phyloP scores from a whole-genome alignment of 2,113 vertebrate species.

The Mesoclemmys tuberculata region DNA sequence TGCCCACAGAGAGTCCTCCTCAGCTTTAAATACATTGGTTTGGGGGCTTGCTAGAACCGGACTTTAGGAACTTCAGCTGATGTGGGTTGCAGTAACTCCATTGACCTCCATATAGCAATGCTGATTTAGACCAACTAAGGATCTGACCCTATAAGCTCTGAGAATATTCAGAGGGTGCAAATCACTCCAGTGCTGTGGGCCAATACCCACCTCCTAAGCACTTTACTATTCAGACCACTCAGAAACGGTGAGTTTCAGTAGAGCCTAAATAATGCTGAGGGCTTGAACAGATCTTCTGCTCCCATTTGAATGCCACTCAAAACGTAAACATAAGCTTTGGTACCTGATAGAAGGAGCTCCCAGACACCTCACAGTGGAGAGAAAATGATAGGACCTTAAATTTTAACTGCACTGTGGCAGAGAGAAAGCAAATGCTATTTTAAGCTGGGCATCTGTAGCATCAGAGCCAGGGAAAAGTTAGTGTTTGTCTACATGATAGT shows the following conservation, averaged over 20 bases:
- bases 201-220: neutral
- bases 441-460: neutral
- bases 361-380: neutral
- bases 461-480: neutral
- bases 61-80: neutral
- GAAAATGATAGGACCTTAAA: neutral
- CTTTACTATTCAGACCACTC: neutral
- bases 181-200: neutral
- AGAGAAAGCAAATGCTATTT: neutral
- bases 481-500: neutral
- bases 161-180: neutral
- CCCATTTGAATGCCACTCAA: neutral
- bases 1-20: neutral
- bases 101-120: neutral
- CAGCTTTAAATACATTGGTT: fast-evolving
- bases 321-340: neutral
- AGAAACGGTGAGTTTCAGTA: neutral
- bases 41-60: neutral
- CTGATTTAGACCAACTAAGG: fast-evolving
- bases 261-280: neutral
- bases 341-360: neutral
- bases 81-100: neutral
- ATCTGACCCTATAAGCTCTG: fast-evolving
- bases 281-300: neutral
- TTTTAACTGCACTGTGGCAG: neutral